Evolutionary conservation across 2,797 vertebrate genomes (phyloP), one percentile per base, ranked within the genome.

Genomic region (Halcyon chelicuti): DNA sequence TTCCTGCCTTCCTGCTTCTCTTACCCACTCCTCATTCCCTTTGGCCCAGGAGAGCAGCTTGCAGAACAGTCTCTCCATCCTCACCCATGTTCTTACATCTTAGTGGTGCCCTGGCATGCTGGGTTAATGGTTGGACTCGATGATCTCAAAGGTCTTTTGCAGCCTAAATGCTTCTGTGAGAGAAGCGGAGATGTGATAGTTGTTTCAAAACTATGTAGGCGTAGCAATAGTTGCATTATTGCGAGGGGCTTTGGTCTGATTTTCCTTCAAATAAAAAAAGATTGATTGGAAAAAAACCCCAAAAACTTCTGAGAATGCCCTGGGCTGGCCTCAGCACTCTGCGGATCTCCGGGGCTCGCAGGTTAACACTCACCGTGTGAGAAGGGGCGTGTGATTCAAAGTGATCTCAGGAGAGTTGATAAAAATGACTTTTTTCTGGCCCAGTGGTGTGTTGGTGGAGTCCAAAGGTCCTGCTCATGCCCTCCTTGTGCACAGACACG

Each of bases 321-420:
- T 13, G 51, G 51, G 57, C 35, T n/a, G 62, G 55, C 29, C 6
- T 47, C 73, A 33, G 73, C 17, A 0, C 29, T 2, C 28, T 2
- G 20, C 1, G 0, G 2, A 6, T 14, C 44, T 18, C 76, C 55
- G 6, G 76, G 51, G 10, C 1, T 12, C 44, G 35, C 66, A 65
- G 71, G 49, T 6, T 5, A 12, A 7, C n/a, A 0, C 18, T 9
- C 5, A 0, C 4, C 0, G 1, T 14, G 49, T 25, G 62, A 72
- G 73, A 29, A 28, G 10, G 0, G 4, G 17, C 0, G 2, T 2
- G 12, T 9, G 49, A 23, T 1, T 44, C 44, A 2, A 9, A 2
- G 42, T 2, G 25, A 12, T 55, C 19, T 1, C 1, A 2, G 71
- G 16, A 33, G 6, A 3, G 29, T 0, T 8, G 10, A 3, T 4